Conservation (phyloP, 2,888 invertebrate species). For the Cosmorhoe ocellata region DNA sequence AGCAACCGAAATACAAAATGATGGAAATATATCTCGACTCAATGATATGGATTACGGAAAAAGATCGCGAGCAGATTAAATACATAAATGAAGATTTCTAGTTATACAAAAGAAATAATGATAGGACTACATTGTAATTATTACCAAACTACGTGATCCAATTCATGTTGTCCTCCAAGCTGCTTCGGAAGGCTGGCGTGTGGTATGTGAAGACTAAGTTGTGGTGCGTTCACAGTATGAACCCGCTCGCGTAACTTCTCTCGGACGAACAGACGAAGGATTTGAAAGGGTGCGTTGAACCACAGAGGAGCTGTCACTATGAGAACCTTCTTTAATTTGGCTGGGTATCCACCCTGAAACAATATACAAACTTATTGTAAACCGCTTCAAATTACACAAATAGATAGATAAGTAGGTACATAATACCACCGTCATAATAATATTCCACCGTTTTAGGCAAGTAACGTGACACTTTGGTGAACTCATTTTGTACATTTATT, state of each 20-base stretch:
- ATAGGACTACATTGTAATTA: too few species aligned
- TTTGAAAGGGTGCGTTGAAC: conserved; percentile 99
- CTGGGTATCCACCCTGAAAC: conserved; percentile 96
- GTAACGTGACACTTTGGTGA: too few species aligned
- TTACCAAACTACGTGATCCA: conserved; percentile 96
- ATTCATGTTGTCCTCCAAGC: conserved; percentile 93
- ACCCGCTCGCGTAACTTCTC: conserved; percentile 98
- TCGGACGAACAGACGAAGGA: conserved; percentile 95
- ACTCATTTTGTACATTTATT: too few species aligned
- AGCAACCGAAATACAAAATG: too few species aligned
- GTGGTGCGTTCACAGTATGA: conserved; percentile 95
- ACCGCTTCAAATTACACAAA: neutral
- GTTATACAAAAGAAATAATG: too few species aligned
- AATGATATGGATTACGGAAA: too few species aligned
- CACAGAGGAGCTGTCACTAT: conserved; percentile 98
- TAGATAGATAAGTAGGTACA: too few species aligned
- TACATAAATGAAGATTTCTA: too few species aligned
- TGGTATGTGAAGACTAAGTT: conserved; percentile 94
- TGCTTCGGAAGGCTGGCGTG: conserved; percentile 92
- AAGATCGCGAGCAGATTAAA: too few species aligned
- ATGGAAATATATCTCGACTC: too few species aligned
- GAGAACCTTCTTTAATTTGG: conserved; percentile 97
- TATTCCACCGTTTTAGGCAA: too few species aligned
- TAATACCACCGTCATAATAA: too few species aligned
- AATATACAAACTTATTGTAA: conserved; percentile 26